Base-by-base conservation (phyloP, 2,113 vertebrate species). In the Macquaria ambigua region DNA sequence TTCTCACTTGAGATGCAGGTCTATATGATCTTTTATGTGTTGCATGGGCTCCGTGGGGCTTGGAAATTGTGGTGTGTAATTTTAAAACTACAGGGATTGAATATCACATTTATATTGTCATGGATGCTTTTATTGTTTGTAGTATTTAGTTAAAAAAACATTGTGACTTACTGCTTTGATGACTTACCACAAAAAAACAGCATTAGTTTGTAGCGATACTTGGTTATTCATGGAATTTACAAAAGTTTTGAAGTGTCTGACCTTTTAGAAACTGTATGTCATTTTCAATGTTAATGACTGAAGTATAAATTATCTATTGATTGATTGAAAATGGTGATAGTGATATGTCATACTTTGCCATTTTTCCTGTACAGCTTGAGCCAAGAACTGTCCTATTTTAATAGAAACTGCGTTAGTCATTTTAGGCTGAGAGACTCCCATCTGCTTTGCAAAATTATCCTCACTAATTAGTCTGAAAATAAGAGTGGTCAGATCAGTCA, bases 401-500 rank as follows among this genome's bases (percentile, higher is more conserved):
- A 71, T 14, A 31, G 6, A 71, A 72, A 50, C 15, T 69, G 28
- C 28, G 74, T 89, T 72, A 79, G 66, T 62, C 23, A 73, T 68
- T 52, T 79, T 71, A 73, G 56, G 52, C 21, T 66, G 56, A 84
- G 63, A 64, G 73, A 59, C 77, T 77, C 34, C 63, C 76, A 88
- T 86, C 73, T 89, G 81, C 74, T 88, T 76, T 48, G 31, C 53
- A 37, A 81, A 88, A 85, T 71, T 25, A 81, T 89, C 73, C 71
- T 64, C 63, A 43, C 66, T 85, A 83, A 90, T 93, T 86, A 74
- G 46, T 28, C 67, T 63, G 64, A 88, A 87, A 83, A 79, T 61
- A 83, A 77, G 72, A 83, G 63, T 86, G 79, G 85, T 82, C 75
- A 78, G 68, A 84, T 88, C 82, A 87, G 74, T 84, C 72, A 85